These are phyloP conservation scores for Ophthalmolycus amberensis DNA, from an alignment of 2,113 vertebrate species.

Conservation along the genomic window DNA sequence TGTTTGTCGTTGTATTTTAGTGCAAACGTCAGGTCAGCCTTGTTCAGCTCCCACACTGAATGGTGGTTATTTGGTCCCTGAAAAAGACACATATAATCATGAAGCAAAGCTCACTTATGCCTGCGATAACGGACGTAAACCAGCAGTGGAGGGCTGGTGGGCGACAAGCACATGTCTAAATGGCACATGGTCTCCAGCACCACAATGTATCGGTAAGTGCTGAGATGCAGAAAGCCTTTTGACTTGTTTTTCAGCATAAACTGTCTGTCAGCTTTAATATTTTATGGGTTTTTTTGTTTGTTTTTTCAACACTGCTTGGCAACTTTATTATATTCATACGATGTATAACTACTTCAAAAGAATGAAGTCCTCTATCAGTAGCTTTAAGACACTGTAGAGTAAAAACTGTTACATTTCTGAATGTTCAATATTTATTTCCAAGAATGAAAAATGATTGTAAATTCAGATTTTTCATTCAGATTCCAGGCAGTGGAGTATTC, in stretches of 20 bases:
- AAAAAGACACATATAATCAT: background rate
- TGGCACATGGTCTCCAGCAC: conserved; percentile 47
- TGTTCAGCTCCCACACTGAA: background rate
- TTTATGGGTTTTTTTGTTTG: no score
- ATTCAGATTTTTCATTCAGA: background rate
- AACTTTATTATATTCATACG: background rate
- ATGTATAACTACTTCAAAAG: background rate
- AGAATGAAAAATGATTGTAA: background rate
- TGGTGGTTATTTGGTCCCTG: conserved; percentile 24
- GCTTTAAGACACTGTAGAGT: no score
- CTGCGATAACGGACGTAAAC: conserved; percentile 48
- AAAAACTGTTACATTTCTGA: background rate
- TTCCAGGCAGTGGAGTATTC: background rate
- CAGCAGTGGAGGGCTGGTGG: conserved; percentile 64
- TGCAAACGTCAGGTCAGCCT: background rate
- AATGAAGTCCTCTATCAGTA: no score
- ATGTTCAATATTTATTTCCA: background rate
- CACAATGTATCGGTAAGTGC: conserved; percentile 65
- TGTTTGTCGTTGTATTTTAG: conserved; percentile 6
- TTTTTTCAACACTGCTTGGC: background rate
- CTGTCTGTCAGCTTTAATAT: background rate
- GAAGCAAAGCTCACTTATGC: background rate
- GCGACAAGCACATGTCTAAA: conserved; percentile 42
- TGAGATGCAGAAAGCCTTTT: background rate
- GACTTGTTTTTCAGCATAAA: background rate